Conservation (phyloP, 23 tunicate genomes). For the Botrylloides violaceus region DNA sequence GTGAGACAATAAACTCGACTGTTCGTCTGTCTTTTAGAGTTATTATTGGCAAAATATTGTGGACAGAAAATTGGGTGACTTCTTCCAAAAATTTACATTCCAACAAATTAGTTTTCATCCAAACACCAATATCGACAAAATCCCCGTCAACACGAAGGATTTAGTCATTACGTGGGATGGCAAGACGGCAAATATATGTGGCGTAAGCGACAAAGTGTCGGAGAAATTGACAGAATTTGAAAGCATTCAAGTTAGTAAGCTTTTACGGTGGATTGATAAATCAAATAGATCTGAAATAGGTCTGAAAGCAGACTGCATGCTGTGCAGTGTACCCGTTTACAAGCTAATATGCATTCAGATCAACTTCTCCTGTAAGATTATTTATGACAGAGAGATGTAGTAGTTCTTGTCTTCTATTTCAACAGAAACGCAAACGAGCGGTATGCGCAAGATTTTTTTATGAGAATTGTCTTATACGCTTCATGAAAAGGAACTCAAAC, state of each 20-base stretch:
- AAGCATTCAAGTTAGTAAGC: not conserved
- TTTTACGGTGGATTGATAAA: no score
- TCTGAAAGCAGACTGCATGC: no score
- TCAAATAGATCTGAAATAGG: no score
- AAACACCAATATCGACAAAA: not conserved
- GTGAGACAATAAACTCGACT: not conserved
- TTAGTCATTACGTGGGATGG: not conserved
- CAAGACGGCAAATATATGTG: not conserved
- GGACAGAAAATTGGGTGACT: not conserved
- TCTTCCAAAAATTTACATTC: not conserved
- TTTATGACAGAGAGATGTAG: no score
- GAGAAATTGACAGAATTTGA: conserved; percentile 3
- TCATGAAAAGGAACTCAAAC: not conserved
- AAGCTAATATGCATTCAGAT: no score
- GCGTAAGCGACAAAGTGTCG: conserved; percentile 1
- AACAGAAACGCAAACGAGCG: not conserved
- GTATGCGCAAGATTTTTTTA: not conserved
- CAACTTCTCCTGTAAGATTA: no score
- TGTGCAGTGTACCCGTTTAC: no score
- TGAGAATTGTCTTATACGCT: not conserved
- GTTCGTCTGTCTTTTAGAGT: not conserved
- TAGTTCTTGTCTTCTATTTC: no score
- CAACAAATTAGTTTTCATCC: not conserved
- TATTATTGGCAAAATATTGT: not conserved
- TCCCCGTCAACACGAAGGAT: not conserved